phyloP scores from a whole-genome alignment of 2,113 vertebrate species.

The Taxidea taxus region DNA sequence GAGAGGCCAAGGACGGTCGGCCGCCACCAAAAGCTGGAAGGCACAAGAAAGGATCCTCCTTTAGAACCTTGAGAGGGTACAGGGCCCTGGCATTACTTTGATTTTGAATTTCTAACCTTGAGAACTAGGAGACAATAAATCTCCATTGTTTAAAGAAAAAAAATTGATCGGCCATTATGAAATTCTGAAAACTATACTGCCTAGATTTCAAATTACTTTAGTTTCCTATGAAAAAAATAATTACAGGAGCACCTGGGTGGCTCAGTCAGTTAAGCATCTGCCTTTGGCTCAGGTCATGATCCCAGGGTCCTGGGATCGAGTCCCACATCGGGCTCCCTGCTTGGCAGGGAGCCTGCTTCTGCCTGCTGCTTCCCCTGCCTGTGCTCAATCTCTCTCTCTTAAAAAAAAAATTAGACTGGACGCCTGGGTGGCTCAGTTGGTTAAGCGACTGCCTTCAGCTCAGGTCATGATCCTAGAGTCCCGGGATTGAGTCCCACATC shows the following conservation, averaged over 20 bases:
- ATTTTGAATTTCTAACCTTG: not conserved
- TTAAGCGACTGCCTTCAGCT: too few species aligned
- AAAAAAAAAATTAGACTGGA: not conserved
- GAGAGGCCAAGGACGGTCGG: accelerated
- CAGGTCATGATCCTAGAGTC: too few species aligned
- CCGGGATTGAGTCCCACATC: too few species aligned
- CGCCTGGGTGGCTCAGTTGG: too few species aligned
- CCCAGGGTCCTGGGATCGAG: too few species aligned
- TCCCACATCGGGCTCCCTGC: too few species aligned
- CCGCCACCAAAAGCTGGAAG: not conserved
- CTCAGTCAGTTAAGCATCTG: too few species aligned
- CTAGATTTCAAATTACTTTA: not conserved
- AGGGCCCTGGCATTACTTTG: not conserved
- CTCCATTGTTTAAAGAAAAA: not conserved
- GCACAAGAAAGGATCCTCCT: not conserved
- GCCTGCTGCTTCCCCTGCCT: too few species aligned
- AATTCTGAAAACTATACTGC: not conserved
- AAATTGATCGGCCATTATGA: not conserved
- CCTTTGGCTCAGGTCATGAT: too few species aligned
- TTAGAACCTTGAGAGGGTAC: not conserved
- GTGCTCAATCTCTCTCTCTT: too few species aligned
- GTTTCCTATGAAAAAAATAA: not conserved
- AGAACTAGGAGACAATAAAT: not conserved
- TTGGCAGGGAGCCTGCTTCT: too few species aligned
- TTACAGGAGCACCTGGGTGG: not conserved